Evolutionary conservation across 2,113 vertebrate species (phyloP), one percentile per base, ranked within the genome.

Genomic region (Sula dactylatra): DNA sequence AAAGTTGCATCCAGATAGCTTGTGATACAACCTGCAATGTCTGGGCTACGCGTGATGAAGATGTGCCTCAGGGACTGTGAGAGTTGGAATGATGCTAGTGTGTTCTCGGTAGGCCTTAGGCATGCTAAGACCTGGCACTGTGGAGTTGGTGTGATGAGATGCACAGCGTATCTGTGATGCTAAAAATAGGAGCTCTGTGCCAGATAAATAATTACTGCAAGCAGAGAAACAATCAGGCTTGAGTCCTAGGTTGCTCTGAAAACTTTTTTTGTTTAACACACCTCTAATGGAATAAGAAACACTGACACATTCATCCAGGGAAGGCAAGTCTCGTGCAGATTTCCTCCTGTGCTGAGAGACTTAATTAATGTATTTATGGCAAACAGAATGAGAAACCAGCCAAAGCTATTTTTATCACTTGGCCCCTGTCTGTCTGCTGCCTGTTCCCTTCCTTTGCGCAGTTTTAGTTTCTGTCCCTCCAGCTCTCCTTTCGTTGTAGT

Each of bases 41-140:
- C 38, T 42, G 36, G 6, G 13, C 9, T 45, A 22, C 0, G 1
- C 1, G 2, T 7, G 55, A 24, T 31, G 38, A 22, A 11, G 38
- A 11, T 1, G 4, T 7, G 11, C 6, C 54, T 44, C 20, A 10
- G 64, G 34, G 18, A 3, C 2, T 26, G 82, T 44, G 44, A 71
- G 73, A 26, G 15, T 1, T 32, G 6, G 6, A 42, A 52, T 21
- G 16, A 25, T 24, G 4, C 25, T n/a, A 6, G 9, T 20, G 24
- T 36, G 45, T 1, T 21, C 86, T 20, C 26, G n/a, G n/a, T 7
- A 3, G 64, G 31, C 40, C 7, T 90, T 29, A 16, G 42, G 25
- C n/a, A 77, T 13, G 54, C 5, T 19, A 24, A 25, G 65, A 20
- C 2, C 58, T 69, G 34, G 20, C 13, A 2, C 61, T 21, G 25